phyloP scores from a whole-genome alignment of 2,888 invertebrate genomes.

The Siphlonurus alternatus region DNA sequence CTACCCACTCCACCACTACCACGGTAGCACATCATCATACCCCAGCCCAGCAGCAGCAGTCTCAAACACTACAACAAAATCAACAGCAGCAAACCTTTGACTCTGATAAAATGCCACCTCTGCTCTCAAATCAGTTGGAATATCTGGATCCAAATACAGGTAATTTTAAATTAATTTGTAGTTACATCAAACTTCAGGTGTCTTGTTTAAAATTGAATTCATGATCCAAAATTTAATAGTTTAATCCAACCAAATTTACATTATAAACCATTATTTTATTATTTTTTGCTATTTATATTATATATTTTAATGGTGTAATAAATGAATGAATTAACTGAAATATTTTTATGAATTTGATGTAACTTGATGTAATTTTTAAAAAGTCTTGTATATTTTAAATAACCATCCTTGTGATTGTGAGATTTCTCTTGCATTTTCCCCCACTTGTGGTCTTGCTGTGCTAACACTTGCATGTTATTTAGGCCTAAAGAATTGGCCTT shows the following conservation, averaged over 20 bases:
- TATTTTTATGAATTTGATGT: background rate
- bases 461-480: background rate
- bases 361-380: background rate
- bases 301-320: background rate
- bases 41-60: slow-evolving; percentile 10
- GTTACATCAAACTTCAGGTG: too few species aligned
- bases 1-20: background rate
- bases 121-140: slow-evolving; percentile 20
- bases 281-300: too few species aligned
- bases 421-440: too few species aligned
- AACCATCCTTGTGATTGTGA: too few species aligned
- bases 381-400: too few species aligned
- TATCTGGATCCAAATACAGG: slow-evolving; percentile 34
- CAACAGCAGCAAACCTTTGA: slow-evolving; percentile 23
- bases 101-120: background rate
- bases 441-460: background rate
- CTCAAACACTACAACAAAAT: slow-evolving; percentile 19
- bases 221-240: too few species aligned
- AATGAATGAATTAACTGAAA: background rate
- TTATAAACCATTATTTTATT: too few species aligned
- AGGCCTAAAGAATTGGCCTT: too few species aligned
- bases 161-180: slow-evolving; percentile 17
- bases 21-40: slow-evolving; percentile 12
- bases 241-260: too few species aligned
- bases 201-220: too few species aligned